Percentiles rank a stretch among this genome's conserved stretches.
Evolutionary conservation across 2,888 invertebrate genomes (phyloP).

Genomic region (Subacronicta megacephala): DNA sequence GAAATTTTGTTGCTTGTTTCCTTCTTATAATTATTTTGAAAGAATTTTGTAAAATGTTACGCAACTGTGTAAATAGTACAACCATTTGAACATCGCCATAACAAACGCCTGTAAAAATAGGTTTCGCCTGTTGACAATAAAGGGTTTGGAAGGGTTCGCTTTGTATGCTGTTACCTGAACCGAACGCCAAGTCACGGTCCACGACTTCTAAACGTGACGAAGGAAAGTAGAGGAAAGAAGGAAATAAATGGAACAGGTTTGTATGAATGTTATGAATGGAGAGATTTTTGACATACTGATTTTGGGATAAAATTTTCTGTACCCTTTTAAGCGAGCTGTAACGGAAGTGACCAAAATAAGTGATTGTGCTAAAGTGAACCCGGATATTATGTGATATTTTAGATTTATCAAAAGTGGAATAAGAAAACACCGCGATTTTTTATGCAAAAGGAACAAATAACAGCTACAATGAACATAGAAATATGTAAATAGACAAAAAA

Average conservation of each 20-base stretch:
- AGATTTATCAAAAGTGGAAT: no score
- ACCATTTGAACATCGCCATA: constrained; percentile 57
- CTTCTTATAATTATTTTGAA: no score
- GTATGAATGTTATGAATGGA: constrained; percentile 39
- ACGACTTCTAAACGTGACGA: constrained; percentile 44
- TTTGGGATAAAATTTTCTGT: constrained; percentile 23
- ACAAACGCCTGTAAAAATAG: constrained; percentile 64
- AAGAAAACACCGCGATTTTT: no score
- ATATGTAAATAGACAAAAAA: no score
- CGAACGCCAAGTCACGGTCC: constrained; percentile 49
- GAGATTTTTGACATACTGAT: constrained; percentile 31
- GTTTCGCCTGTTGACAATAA: constrained; percentile 59
- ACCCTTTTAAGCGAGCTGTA: constrained; percentile 32
- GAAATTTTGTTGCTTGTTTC: no score
- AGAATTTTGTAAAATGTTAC: no score
- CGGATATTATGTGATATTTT: background rate
- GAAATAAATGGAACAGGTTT: constrained; percentile 38
- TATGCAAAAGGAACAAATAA: no score
- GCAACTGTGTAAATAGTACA: constrained; percentile 42
- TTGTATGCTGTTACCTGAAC: constrained; percentile 54
- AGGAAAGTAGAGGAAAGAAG: constrained; percentile 21
- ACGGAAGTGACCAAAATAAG: constrained; percentile 15
- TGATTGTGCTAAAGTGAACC: constrained; percentile 16
- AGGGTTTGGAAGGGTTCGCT: constrained; percentile 55
- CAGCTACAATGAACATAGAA: no score